phyloP scores from a whole-genome alignment of 1,140 invertebrate species.

The Scylla paramamosain region DNA sequence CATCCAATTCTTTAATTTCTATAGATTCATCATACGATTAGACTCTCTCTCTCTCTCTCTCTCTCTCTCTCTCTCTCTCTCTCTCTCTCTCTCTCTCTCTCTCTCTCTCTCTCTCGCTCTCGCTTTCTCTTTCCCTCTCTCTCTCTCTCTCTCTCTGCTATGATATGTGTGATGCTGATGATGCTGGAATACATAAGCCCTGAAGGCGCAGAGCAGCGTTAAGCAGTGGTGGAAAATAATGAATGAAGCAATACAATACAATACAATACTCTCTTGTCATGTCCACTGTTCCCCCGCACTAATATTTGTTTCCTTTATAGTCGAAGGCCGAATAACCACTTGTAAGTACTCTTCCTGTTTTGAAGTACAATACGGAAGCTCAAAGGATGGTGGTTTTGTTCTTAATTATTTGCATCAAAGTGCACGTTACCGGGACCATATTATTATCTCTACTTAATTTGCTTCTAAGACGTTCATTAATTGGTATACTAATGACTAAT shows the following conservation, averaged over 20 bases:
- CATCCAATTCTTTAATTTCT: background rate
- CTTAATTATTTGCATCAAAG: background rate
- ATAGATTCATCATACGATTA: background rate
- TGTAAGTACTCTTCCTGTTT: conserved; percentile 70
- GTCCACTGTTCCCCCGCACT: conserved; percentile 45
- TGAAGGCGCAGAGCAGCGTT: conserved; percentile 26
- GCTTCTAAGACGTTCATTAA: background rate
- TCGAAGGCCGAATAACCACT: conserved; percentile 71
- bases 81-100: background rate
- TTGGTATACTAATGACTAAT: conserved; percentile 6
- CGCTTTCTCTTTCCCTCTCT: background rate
- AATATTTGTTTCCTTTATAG: conserved; percentile 71
- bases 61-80: background rate
- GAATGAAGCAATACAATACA: conserved; percentile 49
- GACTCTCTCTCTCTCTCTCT: background rate
- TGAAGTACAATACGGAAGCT: conserved; percentile 59
- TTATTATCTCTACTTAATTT: background rate
- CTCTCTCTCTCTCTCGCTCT: conserved; percentile 3
- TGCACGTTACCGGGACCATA: conserved; percentile 36
- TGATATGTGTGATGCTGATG: conserved; percentile 40
- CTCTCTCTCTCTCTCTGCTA: conserved; percentile 29
- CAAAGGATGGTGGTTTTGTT: background rate
- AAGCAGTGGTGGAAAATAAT: conserved; percentile 62
- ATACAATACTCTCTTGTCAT: conserved; percentile 9
- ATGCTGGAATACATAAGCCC: conserved; percentile 24